These are phyloP conservation scores for Phainopepla nitens DNA, from an alignment of 2,113 vertebrate species.

Conservation along the genomic window DNA sequence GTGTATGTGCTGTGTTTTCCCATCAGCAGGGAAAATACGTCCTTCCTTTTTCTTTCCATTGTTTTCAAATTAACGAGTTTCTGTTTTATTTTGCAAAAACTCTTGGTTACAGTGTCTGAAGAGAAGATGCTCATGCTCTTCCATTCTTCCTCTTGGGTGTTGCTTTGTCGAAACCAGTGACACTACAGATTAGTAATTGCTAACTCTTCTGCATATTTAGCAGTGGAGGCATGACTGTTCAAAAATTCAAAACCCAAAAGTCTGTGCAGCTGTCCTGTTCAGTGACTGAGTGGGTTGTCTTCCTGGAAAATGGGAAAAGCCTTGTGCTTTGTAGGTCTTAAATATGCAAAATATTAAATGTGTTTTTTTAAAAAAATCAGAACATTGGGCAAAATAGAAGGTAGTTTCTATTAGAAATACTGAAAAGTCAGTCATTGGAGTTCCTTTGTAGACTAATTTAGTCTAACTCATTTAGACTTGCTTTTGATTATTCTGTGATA, in stretches of 20 bases:
- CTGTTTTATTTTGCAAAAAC: neutral
- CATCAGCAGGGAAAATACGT: accelerated
- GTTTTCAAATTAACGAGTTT: neutral
- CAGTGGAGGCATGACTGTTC: neutral
- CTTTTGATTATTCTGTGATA: neutral
- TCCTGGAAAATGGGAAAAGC: neutral
- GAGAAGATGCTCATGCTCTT: neutral
- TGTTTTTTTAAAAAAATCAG: accelerated
- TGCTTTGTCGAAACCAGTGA: neutral
- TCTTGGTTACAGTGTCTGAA: accelerated
- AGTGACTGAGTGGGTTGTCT: neutral
- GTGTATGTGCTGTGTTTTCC: neutral
- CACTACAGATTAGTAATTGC: neutral
- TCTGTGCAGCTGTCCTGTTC: neutral
- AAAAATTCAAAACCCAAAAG: neutral
- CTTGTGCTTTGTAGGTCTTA: neutral
- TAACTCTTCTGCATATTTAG: neutral
- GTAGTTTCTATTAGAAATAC: neutral
- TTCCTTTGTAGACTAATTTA: neutral
- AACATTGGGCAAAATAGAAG: neutral
- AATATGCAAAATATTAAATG: neutral
- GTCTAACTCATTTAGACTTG: neutral
- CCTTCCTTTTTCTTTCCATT: neutral
- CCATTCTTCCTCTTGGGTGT: neutral
- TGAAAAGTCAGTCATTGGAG: neutral